Base-by-base conservation (phyloP, 2,113 vertebrate genomes). In the Leuciscus idus region DNA sequence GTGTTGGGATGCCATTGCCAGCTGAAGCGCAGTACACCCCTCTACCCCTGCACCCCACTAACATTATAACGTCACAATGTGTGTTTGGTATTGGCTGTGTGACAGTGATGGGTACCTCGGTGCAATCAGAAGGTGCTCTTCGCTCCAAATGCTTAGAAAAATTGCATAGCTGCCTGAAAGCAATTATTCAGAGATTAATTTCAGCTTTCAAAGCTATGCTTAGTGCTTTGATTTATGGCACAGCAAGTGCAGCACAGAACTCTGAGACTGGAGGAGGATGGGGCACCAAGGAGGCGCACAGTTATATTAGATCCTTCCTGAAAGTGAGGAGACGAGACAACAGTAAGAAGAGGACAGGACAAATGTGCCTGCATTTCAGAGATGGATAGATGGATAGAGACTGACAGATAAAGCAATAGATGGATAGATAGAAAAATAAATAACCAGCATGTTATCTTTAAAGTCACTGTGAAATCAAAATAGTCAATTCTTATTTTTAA, bases 1-100 rank as follows among this genome's bases (percentile, higher is more conserved):
- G 73, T 84, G 70, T 88, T 81, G 74, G 74, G 74, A 87, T 88
- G 85, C 87, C 84, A 74, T 84, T 5, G 17, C 15, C 30, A 83
- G 64, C 55, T n/a, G 80, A 55, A 50, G 36, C 26, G 39, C 12
- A 4, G 26, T 17, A 19, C n/a, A 19, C 21, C 26, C 64, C 48
- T 46, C 23, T 52, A 55, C 28, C 68, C 50, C 21, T 48, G 7
- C 50, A 30, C 50, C 28, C 48, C 26, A 10, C 66, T 73, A 4
- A 39, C 52, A 1, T 68, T 52, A 64, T 39, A 61, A 75, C 23
- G 15, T 74, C 68, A 74, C 68, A 61, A 81, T 73, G 64, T 21
- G 19, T 12, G 6, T 36, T n/a, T 68, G 43, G 28, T 66, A 10
- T 28, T 68, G 50, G 64, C 48, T 6, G 80, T 19, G 17, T 61